phyloP scores from a whole-genome alignment of 1,140 invertebrate genomes.

The Halictus rubicundus region DNA sequence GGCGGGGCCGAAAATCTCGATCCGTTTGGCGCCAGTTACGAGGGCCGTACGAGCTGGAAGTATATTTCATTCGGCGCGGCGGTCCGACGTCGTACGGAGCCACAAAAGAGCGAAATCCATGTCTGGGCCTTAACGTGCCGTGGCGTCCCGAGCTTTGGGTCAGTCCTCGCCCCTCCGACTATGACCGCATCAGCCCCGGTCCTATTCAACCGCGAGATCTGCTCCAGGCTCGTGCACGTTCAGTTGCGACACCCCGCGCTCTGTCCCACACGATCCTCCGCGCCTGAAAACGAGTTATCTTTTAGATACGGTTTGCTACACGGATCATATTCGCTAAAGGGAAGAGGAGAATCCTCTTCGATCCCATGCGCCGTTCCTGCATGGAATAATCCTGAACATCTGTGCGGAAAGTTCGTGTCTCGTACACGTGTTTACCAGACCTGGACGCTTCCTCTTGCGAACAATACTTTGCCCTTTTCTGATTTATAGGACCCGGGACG shows the following conservation, averaged over 20 bases:
- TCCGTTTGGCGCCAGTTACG: constrained; percentile 53
- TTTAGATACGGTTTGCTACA: background rate
- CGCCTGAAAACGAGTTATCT: constrained; percentile 6
- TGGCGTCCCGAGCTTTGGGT: constrained; percentile 54
- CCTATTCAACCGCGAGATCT: constrained; percentile 5
- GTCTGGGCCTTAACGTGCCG: constrained; percentile 68
- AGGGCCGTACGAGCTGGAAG: constrained; percentile 38
- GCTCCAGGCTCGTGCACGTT: constrained; percentile 15
- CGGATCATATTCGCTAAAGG: too few species aligned
- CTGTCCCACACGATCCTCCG: background rate
- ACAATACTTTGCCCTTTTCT: background rate
- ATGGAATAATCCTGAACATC: background rate
- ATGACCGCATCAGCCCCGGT: constrained; percentile 5
- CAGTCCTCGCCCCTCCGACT: constrained; percentile 11
- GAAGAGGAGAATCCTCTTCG: too few species aligned
- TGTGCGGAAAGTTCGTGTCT: background rate
- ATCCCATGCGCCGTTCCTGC: background rate
- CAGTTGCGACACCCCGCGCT: background rate
- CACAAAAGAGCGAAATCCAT: constrained; percentile 71
- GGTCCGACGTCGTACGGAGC: constrained; percentile 55
- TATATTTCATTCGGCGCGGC: constrained; percentile 53
- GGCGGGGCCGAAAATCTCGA: constrained; percentile 45
- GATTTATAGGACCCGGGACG: too few species aligned
- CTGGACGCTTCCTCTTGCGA: background rate
- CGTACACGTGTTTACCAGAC: constrained; percentile 7